Evolutionary conservation across 2,888 invertebrate species (phyloP).

Genomic region (Oscheius sp.): DNA sequence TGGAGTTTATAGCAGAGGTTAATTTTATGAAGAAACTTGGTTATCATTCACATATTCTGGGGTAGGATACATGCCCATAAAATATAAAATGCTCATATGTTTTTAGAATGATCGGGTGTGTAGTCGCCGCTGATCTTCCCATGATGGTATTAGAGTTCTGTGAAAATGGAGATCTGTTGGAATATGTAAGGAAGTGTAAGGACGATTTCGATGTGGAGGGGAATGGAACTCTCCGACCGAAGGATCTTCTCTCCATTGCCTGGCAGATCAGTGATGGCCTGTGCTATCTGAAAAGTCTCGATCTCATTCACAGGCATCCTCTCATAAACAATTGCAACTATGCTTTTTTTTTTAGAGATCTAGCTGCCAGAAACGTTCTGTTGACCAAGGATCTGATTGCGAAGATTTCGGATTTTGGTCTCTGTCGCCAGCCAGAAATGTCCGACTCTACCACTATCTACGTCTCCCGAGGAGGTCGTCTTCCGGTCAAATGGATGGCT

Average conservation of each 20-base stretch:
- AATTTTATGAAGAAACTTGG: conserved; percentile 1
- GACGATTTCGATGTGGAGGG: conserved; percentile 32
- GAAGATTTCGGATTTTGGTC: conserved; percentile 16
- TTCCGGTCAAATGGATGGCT: conserved; percentile 15
- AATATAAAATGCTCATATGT: background rate
- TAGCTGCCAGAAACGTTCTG: conserved; percentile 3
- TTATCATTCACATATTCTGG: conserved; percentile 6
- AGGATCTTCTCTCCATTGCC: conserved; percentile 54
- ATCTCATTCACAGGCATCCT: conserved; percentile 21
- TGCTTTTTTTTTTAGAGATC: conserved; percentile 3
- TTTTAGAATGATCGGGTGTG: conserved; percentile 19
- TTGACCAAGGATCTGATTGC: background rate
- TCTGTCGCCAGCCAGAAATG: conserved; percentile 9
- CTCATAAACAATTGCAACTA: no score
- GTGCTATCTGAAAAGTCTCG: conserved; percentile 14
- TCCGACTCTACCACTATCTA: conserved; percentile 2
- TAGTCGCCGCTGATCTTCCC: conserved; percentile 31
- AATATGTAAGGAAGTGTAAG: conserved; percentile 46
- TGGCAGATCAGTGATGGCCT: conserved; percentile 51
- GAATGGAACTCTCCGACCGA: conserved; percentile 39
- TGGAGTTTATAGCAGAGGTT: conserved; percentile 3
- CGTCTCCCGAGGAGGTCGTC: conserved; percentile 4
- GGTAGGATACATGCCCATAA: background rate
- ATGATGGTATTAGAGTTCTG: conserved; percentile 60
- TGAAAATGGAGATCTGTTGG: conserved; percentile 53